Percentiles rank a stretch among this genome's conserved stretches.
phyloP scores from a whole-genome alignment of 2,113 vertebrate species.

The Heptranchias perlo region DNA sequence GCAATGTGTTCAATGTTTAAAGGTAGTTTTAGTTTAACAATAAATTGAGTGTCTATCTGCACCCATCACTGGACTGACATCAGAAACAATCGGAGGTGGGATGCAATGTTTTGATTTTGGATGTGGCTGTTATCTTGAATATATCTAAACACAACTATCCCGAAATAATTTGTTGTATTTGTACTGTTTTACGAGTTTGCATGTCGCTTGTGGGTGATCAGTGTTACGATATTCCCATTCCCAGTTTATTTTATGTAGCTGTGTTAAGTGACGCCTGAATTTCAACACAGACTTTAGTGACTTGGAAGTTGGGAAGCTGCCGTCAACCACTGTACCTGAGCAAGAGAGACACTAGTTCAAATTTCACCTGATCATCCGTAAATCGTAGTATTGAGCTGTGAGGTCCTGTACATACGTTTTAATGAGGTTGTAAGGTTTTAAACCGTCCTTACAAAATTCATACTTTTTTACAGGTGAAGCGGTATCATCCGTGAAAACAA shows the following conservation, averaged over 20 bases:
- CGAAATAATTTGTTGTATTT: neutral
- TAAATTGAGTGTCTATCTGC: neutral
- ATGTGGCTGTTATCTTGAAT: neutral
- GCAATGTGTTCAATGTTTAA: neutral
- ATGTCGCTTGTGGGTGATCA: neutral
- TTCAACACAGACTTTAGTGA: neutral
- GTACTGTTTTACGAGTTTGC: neutral
- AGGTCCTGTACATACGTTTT: neutral
- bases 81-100: neutral
- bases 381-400: neutral
- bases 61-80: neutral
- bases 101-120: neutral
- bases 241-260: neutral
- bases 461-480: neutral
- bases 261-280: neutral
- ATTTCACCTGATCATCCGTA: neutral
- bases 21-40: neutral
- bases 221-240: neutral
- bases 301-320: neutral
- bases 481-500: neutral
- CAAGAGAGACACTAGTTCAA: neutral
- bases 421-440: neutral
- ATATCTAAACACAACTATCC: neutral
- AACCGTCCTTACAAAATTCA: neutral
- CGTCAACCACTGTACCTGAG: neutral